A percentile compares a stretch with the other conserved stretches of the same genome.
These are phyloP conservation scores for Danio albolineatus DNA, from an alignment of 2,797 vertebrate genomes.

Conservation along the genomic window DNA sequence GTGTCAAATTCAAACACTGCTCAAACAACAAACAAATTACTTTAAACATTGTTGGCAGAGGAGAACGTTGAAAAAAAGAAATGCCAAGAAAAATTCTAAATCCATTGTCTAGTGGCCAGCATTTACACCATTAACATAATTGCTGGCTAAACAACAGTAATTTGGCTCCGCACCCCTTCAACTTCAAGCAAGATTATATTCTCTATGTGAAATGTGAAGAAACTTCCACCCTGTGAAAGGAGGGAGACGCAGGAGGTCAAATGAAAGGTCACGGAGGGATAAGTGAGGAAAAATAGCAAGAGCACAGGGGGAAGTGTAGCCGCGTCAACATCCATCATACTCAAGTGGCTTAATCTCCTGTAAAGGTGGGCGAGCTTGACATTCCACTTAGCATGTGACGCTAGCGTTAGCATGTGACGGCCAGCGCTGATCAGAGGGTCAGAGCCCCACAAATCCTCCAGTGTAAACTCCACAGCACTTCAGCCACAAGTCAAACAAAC, in stretches of 20 bases:
- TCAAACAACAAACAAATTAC: not conserved
- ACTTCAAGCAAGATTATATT: constrained; percentile 31
- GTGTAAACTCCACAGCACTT: constrained; percentile 81
- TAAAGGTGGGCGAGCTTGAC: constrained; percentile 78
- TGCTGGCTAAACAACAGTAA: constrained; percentile 1
- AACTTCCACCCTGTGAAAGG: constrained; percentile 21
- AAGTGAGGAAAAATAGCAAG: constrained; percentile 42
- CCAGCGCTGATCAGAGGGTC: constrained; percentile 65
- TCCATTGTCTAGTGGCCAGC: not conserved
- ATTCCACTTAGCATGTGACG: constrained; percentile 76
- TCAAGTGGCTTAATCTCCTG: constrained; percentile 80
- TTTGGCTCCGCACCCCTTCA: not conserved
- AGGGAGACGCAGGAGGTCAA: constrained; percentile 42
- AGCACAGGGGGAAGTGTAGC: constrained; percentile 54
- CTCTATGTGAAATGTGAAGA: constrained; percentile 31
- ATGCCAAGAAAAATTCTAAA: not conserved
- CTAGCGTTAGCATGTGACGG: constrained; percentile 53
- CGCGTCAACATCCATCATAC: constrained; percentile 73
- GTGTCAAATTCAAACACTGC: not conserved
- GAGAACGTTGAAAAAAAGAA: not conserved
- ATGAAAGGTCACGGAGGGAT: constrained; percentile 35
- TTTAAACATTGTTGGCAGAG: not conserved
- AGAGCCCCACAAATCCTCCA: constrained; percentile 79
- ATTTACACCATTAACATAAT: constrained; percentile 11
- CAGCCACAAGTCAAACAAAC: constrained; percentile 75